Evolutionary conservation across 2,113 vertebrate genomes (phyloP).

Genomic region (Orthonyx spaldingii): DNA sequence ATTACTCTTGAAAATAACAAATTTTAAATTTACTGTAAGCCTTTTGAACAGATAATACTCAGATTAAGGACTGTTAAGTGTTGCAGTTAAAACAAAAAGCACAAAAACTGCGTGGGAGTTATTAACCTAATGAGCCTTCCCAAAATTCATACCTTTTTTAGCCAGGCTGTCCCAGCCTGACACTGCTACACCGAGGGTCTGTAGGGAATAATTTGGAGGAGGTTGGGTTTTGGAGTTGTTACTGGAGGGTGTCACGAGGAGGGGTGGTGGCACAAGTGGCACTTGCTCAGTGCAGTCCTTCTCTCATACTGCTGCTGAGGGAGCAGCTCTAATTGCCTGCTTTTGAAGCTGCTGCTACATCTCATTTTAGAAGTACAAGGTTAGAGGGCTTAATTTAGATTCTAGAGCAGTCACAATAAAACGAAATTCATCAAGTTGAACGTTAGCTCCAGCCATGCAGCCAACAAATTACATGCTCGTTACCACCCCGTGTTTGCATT

Average conservation of each 20-base stretch:
- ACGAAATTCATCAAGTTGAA: background rate
- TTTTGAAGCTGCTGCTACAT: background rate
- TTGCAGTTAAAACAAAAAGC: background rate
- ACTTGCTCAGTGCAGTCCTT: background rate
- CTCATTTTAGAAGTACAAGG: background rate
- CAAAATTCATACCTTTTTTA: background rate
- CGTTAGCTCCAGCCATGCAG: background rate
- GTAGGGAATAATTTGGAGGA: background rate
- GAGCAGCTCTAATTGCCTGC: background rate
- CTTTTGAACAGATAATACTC: background rate
- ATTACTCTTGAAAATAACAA: background rate
- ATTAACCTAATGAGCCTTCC: background rate
- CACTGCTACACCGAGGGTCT: fast-evolving
- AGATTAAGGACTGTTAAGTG: background rate
- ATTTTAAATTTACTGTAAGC: background rate
- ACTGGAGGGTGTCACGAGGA: background rate
- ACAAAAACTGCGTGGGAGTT: fast-evolving
- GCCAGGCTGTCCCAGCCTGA: background rate
- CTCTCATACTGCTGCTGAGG: fast-evolving
- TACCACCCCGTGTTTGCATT: background rate
- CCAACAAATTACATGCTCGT: fast-evolving
- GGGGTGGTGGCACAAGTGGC: background rate
- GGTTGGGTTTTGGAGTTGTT: background rate
- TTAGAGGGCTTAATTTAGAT: background rate
- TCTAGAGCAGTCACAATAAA: background rate